phyloP scores from a whole-genome alignment of 2,888 invertebrate species.

The Ametastegia equiseti region DNA sequence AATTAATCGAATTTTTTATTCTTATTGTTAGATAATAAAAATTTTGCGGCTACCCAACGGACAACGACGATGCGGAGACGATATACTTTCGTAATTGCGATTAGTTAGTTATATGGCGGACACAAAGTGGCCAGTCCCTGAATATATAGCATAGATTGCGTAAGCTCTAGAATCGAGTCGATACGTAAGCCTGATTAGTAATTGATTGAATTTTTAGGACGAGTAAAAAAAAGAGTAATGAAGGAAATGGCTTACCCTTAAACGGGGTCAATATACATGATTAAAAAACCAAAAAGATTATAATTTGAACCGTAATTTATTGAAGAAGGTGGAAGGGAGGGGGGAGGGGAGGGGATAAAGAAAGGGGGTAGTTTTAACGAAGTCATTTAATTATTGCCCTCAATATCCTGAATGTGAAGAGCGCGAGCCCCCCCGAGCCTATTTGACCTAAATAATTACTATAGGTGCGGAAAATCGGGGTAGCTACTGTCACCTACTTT shows the following conservation, averaged over 20 bases:
- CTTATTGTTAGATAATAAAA: neutral
- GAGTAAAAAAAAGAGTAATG: neutral
- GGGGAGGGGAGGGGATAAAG: neutral
- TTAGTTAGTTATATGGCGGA: neutral
- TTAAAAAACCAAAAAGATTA: neutral
- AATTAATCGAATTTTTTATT: neutral
- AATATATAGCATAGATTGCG: neutral
- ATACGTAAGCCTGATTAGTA: conserved; percentile 22
- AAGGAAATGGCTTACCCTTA: too few species aligned
- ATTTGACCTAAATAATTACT: conserved; percentile 8
- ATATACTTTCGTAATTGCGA: conserved; percentile 25
- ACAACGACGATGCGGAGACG: too few species aligned
- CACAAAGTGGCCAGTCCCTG: conserved; percentile 22
- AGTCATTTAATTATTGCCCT: conserved; percentile 1
- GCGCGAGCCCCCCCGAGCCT: conserved; percentile 8
- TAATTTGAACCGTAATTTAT: neutral
- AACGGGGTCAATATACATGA: neutral
- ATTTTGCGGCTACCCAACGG: conserved; percentile 3
- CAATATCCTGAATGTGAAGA: neutral
- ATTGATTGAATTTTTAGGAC: conserved; percentile 11
- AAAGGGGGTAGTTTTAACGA: conserved; percentile 10
- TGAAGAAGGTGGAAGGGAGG: neutral
- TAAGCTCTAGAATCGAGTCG: neutral
- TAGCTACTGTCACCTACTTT: neutral
- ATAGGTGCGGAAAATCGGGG: neutral